Percentiles rank a stretch among this genome's conserved stretches.
phyloP scores from a whole-genome alignment of 1,140 invertebrate genomes.

The Drosophila triauraria region DNA sequence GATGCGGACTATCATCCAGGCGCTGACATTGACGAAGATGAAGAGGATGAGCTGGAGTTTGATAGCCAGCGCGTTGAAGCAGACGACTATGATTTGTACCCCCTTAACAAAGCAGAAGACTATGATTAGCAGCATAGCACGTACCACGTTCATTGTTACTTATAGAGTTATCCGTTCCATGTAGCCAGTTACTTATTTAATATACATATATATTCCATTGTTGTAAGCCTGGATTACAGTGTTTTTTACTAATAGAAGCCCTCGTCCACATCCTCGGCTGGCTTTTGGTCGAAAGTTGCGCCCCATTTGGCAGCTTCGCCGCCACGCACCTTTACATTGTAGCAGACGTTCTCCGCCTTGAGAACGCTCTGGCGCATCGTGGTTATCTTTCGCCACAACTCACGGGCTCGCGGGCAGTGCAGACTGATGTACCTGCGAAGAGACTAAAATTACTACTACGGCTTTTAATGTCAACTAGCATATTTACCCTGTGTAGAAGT shows the following conservation, averaged over 20 bases:
- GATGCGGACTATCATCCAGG: constrained; percentile 65
- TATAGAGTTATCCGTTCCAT: constrained; percentile 1
- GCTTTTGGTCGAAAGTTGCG: constrained; percentile 74
- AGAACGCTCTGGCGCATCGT: constrained; percentile 90
- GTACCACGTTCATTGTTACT: neutral
- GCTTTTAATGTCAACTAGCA: neutral
- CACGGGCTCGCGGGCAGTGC: constrained; percentile 86
- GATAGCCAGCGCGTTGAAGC: constrained; percentile 57
- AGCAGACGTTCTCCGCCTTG: constrained; percentile 95
- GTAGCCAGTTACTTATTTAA: neutral
- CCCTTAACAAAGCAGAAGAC: constrained; percentile 20
- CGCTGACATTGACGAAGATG: constrained; percentile 52
- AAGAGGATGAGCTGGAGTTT: constrained; percentile 70
- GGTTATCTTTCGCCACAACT: constrained; percentile 90
- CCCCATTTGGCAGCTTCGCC: constrained; percentile 89
- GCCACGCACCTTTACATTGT: constrained; percentile 92
- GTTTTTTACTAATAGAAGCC: constrained; percentile 61
- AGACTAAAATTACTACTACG: neutral
- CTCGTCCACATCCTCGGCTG: constrained; percentile 72
- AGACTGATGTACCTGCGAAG: constrained; percentile 73
- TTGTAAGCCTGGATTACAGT: constrained; percentile 1
- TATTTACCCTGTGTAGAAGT: constrained; percentile 87
- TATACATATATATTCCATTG: constrained; percentile 5
- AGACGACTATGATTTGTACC: constrained; percentile 56
- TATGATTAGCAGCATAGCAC: constrained; percentile 40